A percentile compares a stretch with the other conserved stretches of the same genome.
phyloP scores from a whole-genome alignment of 30 jellyfish, hydroid and myxozoan genomes.

The Haliclystus octoradiatus region DNA sequence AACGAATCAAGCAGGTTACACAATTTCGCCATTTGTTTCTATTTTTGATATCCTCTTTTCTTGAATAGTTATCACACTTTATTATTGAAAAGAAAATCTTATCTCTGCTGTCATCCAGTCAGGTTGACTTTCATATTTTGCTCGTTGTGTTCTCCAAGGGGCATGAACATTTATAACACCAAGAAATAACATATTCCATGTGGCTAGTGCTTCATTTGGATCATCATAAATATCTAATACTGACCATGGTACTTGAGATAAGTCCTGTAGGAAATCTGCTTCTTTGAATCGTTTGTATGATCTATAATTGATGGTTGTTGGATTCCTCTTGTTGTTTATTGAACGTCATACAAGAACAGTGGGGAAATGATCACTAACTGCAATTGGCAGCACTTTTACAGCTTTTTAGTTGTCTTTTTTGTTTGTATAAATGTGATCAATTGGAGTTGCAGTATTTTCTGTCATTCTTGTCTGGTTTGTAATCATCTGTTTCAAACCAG shows the following conservation, averaged over 20 bases:
- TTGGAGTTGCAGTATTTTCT: slow-evolving; percentile 22
- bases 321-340: too few species aligned
- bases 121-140: slow-evolving; percentile 18
- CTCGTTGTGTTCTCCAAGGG: slow-evolving; percentile 24
- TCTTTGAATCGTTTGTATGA: too few species aligned
- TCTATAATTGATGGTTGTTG: too few species aligned
- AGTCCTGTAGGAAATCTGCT: slow-evolving; percentile 11
- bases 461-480: slow-evolving; percentile 31
- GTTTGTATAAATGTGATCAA: slow-evolving; percentile 15
- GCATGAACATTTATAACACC: too few species aligned
- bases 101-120: slow-evolving; percentile 25
- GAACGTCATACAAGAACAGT: slow-evolving; percentile 19
- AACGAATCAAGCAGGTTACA: too few species aligned
- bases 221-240: slow-evolving; percentile 11
- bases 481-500: slow-evolving; percentile 19
- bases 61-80: too few species aligned
- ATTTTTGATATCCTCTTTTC: too few species aligned
- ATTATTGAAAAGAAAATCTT: slow-evolving; percentile 7
- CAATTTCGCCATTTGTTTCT: too few species aligned
- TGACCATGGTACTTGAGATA: slow-evolving; percentile 3
- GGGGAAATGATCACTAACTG: slow-evolving; percentile 15
- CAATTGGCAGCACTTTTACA: slow-evolving; percentile 15
- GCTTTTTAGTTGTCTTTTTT: slow-evolving; percentile 17
- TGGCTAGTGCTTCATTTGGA: slow-evolving; percentile 12
- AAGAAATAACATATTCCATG: too few species aligned